phyloP scores from a whole-genome alignment of 2,797 vertebrate genomes.

The Anolis apletophallus region DNA sequence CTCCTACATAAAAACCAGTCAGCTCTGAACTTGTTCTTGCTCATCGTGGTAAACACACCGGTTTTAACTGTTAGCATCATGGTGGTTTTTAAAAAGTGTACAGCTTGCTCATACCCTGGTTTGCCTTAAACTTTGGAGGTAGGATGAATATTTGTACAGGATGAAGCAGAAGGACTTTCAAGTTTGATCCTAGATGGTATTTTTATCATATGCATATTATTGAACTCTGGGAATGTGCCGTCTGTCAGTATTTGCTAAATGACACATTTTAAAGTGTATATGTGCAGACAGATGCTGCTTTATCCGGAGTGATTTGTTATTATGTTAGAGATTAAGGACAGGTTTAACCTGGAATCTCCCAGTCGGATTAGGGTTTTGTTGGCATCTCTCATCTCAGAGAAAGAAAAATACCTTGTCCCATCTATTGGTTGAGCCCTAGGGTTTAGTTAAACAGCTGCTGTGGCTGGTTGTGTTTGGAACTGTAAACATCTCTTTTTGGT shows the following conservation, averaged over 20 bases:
- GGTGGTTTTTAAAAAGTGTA: background rate
- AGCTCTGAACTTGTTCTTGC: background rate
- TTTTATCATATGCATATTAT: background rate
- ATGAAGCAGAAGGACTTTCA: background rate
- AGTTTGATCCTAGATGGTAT: background rate
- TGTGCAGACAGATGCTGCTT: slow-evolving; percentile 26
- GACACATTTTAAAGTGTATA: slow-evolving; percentile 7
- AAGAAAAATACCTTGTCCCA: slow-evolving; percentile 10
- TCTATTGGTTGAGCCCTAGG: background rate
- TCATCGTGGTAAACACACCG: background rate
- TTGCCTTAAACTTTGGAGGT: background rate
- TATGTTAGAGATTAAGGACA: slow-evolving; percentile 36
- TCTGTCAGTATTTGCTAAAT: slow-evolving; percentile 7
- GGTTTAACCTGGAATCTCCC: slow-evolving; percentile 31
- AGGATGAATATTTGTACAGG: background rate
- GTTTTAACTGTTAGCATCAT: background rate
- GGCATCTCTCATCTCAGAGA: background rate
- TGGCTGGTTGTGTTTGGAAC: background rate
- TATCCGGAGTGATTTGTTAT: slow-evolving; percentile 19
- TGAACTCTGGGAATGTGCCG: background rate
- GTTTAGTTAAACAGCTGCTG: slow-evolving; percentile 12
- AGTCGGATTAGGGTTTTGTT: slow-evolving; percentile 5
- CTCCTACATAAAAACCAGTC: background rate
- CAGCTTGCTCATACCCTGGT: background rate
- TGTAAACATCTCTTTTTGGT: background rate